These are phyloP conservation scores for Proterorhinus semilunaris DNA, from an alignment of 2,113 vertebrate genomes.

Conservation along the genomic window DNA sequence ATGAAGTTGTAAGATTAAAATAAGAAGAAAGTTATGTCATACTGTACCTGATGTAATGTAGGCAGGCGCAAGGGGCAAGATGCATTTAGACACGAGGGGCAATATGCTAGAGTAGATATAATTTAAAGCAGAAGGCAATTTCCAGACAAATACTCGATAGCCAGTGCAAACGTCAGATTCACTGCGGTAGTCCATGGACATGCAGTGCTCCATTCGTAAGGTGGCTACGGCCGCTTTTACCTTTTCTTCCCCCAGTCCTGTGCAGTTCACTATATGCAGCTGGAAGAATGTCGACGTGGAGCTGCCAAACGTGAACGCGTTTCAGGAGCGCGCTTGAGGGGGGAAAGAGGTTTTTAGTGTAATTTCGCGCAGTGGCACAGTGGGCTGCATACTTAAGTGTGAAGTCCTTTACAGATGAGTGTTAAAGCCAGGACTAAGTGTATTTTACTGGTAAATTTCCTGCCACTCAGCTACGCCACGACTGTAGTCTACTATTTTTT, in stretches of 20 bases:
- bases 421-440: conserved; percentile 38
- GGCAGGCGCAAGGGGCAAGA: conserved; percentile 65
- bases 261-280: conserved; percentile 78
- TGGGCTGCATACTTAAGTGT: conserved; percentile 66
- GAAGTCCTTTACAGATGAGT: conserved; percentile 65
- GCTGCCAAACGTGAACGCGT: conserved; percentile 85
- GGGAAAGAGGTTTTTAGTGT: conserved; percentile 61
- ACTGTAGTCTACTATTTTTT: too few relatives aligned
- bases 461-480: background rate
- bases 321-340: conserved; percentile 74
- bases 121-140: conserved; percentile 51
- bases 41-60: conserved; percentile 73
- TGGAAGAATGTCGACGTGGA: conserved; percentile 88
- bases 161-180: conserved; percentile 37
- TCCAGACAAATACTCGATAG: conserved; percentile 32
- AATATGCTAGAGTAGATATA: conserved; percentile 52
- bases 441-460: conserved; percentile 44
- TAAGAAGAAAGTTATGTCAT: conserved; percentile 47
- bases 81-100: conserved; percentile 74
- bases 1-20: background rate
- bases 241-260: conserved; percentile 66
- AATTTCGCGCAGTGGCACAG: conserved; percentile 66
- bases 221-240: conserved; percentile 65
- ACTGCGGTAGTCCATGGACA: conserved; percentile 48
- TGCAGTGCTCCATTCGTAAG: conserved; percentile 58